Evolutionary conservation across 2,113 vertebrate genomes (phyloP), one percentile per base, ranked within the genome.

Genomic region (Epinephelus cyanopodus): DNA sequence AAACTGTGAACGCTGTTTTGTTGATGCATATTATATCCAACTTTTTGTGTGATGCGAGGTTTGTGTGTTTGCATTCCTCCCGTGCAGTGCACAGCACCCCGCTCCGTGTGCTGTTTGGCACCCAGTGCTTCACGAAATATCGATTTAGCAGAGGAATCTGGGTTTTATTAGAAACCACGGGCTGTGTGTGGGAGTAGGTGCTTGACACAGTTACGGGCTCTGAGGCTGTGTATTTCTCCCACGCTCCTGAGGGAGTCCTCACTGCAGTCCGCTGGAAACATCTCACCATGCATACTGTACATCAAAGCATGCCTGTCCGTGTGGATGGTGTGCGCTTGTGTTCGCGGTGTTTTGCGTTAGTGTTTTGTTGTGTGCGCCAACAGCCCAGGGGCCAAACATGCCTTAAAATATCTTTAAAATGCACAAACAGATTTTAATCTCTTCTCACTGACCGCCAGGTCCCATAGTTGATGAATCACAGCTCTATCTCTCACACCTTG

Each of bases 221-320:
- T 14, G 69, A 88, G 84, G 83, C 79, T 85, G 88, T 87, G 90
- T 74, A 5, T 88, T 87, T 91, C 92, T 94, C 94, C 93, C 90
- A 93, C 91, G 89, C 92, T 91, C 84, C 85, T 58, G 25, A 54
- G 87, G 81, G 91, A 89, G 47, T 75, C 60, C 61, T 78, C 78
- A 1, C 74, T 61, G 87, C 79, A 57, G 80, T 33, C 62, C 75
- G 64, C 60, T 85, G 83, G 78, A 91, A 91, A 84, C 84, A 91
- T 87, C 70, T 77, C 85, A 23, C 50, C 82, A n/a, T 70, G 83
- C 81, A 57, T 11, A 56, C 77, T 54, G 68, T 11, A 53, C 79
- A 83, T 82, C 65, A 81, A 69, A 74, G 84, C 52, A 63, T 15
- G 70, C 0, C 42, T 56, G 54, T 69, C 57, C 57, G 78, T 72